Base-by-base conservation (phyloP, 2,888 invertebrate species). In the Choristoneura rosaceana region DNA sequence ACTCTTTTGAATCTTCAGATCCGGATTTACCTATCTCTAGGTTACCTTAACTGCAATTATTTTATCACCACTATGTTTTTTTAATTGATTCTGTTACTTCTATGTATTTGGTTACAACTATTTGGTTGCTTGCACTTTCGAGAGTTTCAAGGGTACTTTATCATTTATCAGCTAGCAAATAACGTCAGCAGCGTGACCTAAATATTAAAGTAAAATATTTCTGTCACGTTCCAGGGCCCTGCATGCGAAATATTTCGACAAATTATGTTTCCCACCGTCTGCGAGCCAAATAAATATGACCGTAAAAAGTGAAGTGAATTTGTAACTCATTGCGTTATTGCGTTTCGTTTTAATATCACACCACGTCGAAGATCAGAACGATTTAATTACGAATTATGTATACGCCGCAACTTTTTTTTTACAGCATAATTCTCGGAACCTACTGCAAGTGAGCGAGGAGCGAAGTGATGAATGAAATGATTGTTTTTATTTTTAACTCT, bases 121-220 rank as follows among this genome's bases (percentile, higher is more conserved):
- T 4, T 55, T 12, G 25, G 17, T 25, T 3, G 55, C 25, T 12
- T 55, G 25, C 55, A 15, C 52, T 15, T 62, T n/a, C 34, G 34
- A 64, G 34, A 38, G 38, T 7, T 38, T 38, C 5, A 38, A 38
- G 5, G 4, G 38, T 38, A 7, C 7, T 7, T 7, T 7, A 4
- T 4, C 7, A 34, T 25, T 10, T 70, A 63, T 34, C 47, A 17
- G 15, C 65, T 33, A 38, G 52, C 52, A 66, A 67, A 62, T 66
- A 66, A 71, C 12, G 58, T 41, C 47, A 45, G 47, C 50, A 17
- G 34, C 34, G 52, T 47, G 62, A 34, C 68, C 68, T 58, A 41
- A 63, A 71, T 68, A 68, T 68, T 59, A 55, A 67, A 71, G 64
- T 70, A 65, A 70, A 68, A 43, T 68, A 71, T 68, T 71, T 63